Evolutionary conservation across 2,113 vertebrate species (phyloP), one percentile per base, ranked within the genome.

Genomic region (Myiozetetes cayanensis): DNA sequence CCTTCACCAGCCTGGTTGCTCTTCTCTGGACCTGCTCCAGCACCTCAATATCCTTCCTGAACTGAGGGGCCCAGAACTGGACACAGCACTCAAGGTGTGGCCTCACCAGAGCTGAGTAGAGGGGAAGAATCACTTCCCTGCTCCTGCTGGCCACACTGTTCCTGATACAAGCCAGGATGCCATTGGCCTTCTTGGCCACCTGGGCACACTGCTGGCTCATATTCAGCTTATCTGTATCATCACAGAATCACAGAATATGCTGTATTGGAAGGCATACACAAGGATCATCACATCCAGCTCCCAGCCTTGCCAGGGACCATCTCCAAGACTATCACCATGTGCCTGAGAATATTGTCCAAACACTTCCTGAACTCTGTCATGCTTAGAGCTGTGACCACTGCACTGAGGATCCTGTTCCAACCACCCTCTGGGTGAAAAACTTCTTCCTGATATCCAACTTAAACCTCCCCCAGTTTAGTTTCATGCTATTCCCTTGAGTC

Each of bases 401-500:
- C 10, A 23, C 28, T 17, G 10, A 20, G 19, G 9, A 61, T 14
- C 30, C 39, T 21, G 3, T 71, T 53, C 41, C 41, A 55, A 2
- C 23, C 13, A 55, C 12, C 4, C 10, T 55, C 41, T 55, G 5
- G 1, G 0, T 41, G n/a, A 30, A 8, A 8, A 41, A 41, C 13
- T 8, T n/a, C 5, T 21, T 71, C 30, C 55, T 71, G 30, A 47
- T 30, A 55, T 19, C 17, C 37, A 41, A 47, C 39, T 20, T 63
- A 25, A 53, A 33, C 6, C 37, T 68, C 10, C 37, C 39, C 15
- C 67, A 18, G 52, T 12, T 41, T 10, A n/a, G 10, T 55, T 79
- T 47, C 15, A 14, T 55, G 20, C 9, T 39, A 8, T 63, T 79
- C 62, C 3, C 41, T 49, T 0, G 2, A 2, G 4, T 47, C 13